A percentile compares a stretch with the other conserved stretches of the same genome.
These are phyloP conservation scores for Aproaerema taeniolella DNA, from an alignment of 2,888 invertebrate species.

Conservation along the genomic window DNA sequence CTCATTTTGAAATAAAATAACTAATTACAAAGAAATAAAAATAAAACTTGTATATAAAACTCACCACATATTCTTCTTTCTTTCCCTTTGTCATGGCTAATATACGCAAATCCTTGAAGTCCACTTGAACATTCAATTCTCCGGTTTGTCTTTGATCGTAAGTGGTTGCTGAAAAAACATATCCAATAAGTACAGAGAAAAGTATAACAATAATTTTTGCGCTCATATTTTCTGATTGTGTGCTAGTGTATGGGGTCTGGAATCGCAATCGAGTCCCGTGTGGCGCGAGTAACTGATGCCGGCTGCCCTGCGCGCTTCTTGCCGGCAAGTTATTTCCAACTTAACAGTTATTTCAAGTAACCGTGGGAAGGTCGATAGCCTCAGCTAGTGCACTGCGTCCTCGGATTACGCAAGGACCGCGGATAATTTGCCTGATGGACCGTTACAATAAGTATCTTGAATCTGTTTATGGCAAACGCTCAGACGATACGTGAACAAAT, in stretches of 20 bases:
- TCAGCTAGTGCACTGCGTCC: constrained; percentile 55
- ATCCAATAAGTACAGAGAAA: constrained; percentile 29
- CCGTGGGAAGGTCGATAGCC: constrained; percentile 73
- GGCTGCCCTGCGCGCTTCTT: constrained; percentile 49
- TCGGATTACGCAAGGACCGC: constrained; percentile 57
- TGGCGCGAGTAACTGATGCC: constrained; percentile 46
- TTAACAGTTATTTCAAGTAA: constrained; percentile 74
- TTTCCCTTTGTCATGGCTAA: constrained; percentile 81
- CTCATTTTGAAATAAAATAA: too few relatives aligned
- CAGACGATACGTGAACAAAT: too few relatives aligned
- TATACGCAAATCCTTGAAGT: constrained; percentile 86
- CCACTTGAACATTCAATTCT: constrained; percentile 86
- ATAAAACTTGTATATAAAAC: too few relatives aligned
- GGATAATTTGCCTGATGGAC: constrained; percentile 37
- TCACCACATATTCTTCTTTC: constrained; percentile 79
- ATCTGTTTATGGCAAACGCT: too few relatives aligned
- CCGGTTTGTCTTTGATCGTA: constrained; percentile 87
- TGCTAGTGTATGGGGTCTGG: constrained; percentile 19
- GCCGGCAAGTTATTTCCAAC: constrained; percentile 67
- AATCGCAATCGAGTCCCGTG: constrained; percentile 45
- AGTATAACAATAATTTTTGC: constrained; percentile 20
- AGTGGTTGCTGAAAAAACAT: constrained; percentile 33
- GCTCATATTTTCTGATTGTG: constrained; percentile 21
- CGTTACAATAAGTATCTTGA: too few relatives aligned
- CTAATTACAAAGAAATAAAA: too few relatives aligned